Evolutionary conservation across 2,113 vertebrate species (phyloP).

Genomic region (Cinclus mexicanus): DNA sequence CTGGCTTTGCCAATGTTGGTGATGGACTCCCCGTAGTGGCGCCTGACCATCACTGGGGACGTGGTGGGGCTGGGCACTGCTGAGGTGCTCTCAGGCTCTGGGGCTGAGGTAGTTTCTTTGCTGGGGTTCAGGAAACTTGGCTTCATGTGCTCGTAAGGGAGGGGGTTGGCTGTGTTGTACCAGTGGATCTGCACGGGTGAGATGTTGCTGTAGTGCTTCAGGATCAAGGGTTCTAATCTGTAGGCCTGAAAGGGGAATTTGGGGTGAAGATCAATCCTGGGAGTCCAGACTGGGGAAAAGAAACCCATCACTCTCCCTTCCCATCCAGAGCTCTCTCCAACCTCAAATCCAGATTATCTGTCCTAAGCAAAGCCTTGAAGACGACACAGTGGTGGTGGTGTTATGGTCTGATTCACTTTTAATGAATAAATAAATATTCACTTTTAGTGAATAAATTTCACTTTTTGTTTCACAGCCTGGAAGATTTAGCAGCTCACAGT

Average conservation of each 20-base stretch:
- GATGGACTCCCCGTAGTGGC: slow-evolving; percentile 95
- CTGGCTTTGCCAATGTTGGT: slow-evolving; percentile 97
- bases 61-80: slow-evolving; percentile 89
- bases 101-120: slow-evolving; percentile 86
- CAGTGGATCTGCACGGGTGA: slow-evolving; percentile 96
- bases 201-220: slow-evolving; percentile 97
- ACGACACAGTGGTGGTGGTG: background rate
- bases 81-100: slow-evolving; percentile 85
- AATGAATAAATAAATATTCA: background rate
- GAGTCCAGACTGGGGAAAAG: background rate
- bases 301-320: background rate
- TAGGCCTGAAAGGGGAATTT: slow-evolving; percentile 83
- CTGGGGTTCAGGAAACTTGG: slow-evolving; percentile 87
- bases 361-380: background rate
- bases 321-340: background rate
- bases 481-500: background rate
- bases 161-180: slow-evolving; percentile 89
- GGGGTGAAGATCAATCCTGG: background rate
- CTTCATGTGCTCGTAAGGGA: slow-evolving; percentile 88
- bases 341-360: background rate
- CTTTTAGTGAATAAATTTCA: background rate
- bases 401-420: background rate
- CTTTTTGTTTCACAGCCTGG: background rate
- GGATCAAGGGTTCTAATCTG: slow-evolving; percentile 92
- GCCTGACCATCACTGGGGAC: slow-evolving; percentile 87